A percentile compares a stretch with the other conserved stretches of the same genome.
These are phyloP conservation scores for Coturnix japonica DNA, from an alignment of 2,113 vertebrate genomes.

Conservation along the genomic window DNA sequence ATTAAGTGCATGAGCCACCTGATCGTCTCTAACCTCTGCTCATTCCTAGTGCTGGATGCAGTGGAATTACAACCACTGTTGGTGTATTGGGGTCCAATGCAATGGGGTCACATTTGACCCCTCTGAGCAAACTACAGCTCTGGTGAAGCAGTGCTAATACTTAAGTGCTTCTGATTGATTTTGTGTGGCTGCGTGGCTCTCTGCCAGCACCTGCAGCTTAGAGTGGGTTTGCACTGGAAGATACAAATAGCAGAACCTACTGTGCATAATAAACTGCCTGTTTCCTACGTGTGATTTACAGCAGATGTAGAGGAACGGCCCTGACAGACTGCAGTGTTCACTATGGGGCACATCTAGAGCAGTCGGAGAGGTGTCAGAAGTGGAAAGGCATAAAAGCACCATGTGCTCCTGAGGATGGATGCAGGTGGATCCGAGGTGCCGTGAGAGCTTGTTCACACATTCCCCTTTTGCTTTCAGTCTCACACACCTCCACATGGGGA, in stretches of 20 bases:
- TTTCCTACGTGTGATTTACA: not conserved
- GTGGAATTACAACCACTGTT: not conserved
- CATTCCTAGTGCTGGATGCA: not conserved
- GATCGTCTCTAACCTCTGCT: not conserved
- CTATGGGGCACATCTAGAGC: fast-evolving
- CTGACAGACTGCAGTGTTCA: fast-evolving
- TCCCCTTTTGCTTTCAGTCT: not conserved
- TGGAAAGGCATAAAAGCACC: not conserved
- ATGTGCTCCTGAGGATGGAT: not conserved
- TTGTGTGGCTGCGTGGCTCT: not conserved
- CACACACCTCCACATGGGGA: not conserved
- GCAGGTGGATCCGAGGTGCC: not conserved
- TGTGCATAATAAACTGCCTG: not conserved
- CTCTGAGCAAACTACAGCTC: not conserved
- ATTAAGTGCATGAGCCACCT: slow-evolving; percentile 13
- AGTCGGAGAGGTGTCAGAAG: not conserved
- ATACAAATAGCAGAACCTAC: not conserved
- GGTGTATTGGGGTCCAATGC: fast-evolving
- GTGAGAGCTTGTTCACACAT: not conserved
- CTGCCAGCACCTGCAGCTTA: not conserved
- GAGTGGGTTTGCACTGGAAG: not conserved
- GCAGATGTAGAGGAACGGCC: not conserved
- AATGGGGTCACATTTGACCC: not conserved
- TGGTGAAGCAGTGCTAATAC: not conserved
- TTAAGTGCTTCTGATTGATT: not conserved